Percentiles rank a stretch among this genome's conserved stretches.
Evolutionary conservation across 30 jellyfish, hydroid and myxozoan genomes (phyloP).

Genomic region (Turritopsis dohrnii): DNA sequence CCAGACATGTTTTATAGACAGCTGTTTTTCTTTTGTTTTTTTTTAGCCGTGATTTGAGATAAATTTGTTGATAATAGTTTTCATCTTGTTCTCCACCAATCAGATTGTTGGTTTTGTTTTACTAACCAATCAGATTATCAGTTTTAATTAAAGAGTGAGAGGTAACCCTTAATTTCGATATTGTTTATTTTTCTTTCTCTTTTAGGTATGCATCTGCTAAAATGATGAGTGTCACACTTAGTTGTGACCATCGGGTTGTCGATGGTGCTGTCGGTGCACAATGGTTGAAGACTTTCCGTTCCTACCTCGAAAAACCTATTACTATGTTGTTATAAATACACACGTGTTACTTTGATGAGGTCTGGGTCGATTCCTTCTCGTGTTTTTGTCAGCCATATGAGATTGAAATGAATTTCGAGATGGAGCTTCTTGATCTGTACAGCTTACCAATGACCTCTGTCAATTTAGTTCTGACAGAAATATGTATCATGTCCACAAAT

Average conservation of each 20-base stretch:
- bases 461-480: background rate
- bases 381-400: background rate
- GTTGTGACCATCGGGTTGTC: slow-evolving; percentile 98
- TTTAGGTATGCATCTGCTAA: slow-evolving; percentile 54
- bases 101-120: background rate
- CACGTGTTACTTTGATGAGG: background rate
- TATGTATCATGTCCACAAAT: background rate
- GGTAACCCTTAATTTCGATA: no score
- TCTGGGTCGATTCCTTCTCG: no score
- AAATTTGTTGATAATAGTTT: background rate
- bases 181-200: no score
- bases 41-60: background rate
- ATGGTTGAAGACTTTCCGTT: slow-evolving; percentile 84
- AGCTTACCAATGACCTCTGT: background rate
- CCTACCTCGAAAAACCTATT: slow-evolving; percentile 81
- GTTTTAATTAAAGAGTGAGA: background rate
- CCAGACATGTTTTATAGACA: background rate
- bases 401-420: background rate
- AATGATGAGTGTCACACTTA: slow-evolving; percentile 88
- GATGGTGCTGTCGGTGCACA: slow-evolving; percentile 99
- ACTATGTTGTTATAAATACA: slow-evolving; percentile 67
- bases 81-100: background rate
- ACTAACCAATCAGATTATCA: background rate
- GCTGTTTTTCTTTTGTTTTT: no score
- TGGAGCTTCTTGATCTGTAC: background rate